These are phyloP conservation scores for Lethrus apterus DNA, from an alignment of 1,140 invertebrate genomes.

Conservation along the genomic window DNA sequence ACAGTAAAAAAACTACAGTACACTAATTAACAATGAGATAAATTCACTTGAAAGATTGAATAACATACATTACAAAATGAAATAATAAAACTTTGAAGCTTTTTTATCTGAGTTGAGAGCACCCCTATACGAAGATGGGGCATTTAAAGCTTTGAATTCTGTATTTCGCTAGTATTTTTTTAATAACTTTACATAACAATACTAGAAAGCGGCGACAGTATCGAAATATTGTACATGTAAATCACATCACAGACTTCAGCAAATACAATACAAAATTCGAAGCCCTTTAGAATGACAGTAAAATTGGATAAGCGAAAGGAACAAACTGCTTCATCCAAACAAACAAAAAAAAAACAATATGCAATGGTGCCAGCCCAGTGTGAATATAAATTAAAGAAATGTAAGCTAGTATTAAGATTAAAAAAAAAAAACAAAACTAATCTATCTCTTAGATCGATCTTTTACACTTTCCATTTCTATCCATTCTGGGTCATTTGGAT, in stretches of 20 bases:
- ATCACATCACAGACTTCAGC: constrained; percentile 33
- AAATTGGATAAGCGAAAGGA: neutral
- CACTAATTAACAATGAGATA: too few species aligned
- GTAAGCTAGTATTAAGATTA: constrained; percentile 9
- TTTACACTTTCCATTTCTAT: constrained; percentile 37
- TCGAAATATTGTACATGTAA: constrained; percentile 32
- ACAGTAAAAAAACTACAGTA: too few species aligned
- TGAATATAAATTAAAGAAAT: constrained; percentile 11
- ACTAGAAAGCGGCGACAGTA: constrained; percentile 33
- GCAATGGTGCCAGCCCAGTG: constrained; percentile 18
- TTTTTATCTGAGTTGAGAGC: neutral
- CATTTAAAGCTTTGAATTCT: constrained; percentile 16
- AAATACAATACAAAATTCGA: constrained; percentile 31
- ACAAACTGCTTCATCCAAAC: neutral
- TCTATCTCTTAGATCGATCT: constrained; percentile 33
- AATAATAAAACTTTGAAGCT: too few species aligned
- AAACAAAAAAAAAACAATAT: constrained; percentile 5
- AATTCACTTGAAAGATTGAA: too few species aligned
- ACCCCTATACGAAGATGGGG: neutral
- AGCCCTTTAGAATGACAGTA: constrained; percentile 15
- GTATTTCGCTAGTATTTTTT: constrained; percentile 20
- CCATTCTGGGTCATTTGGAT: constrained; percentile 79
- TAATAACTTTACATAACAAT: constrained; percentile 24
- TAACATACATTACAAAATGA: too few species aligned
- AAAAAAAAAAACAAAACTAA: constrained; percentile 4